A percentile compares a stretch with the other conserved stretches of the same genome.
Conservation (phyloP, 2,888 invertebrate species). For the Hirtodrosophila confusa region DNA sequence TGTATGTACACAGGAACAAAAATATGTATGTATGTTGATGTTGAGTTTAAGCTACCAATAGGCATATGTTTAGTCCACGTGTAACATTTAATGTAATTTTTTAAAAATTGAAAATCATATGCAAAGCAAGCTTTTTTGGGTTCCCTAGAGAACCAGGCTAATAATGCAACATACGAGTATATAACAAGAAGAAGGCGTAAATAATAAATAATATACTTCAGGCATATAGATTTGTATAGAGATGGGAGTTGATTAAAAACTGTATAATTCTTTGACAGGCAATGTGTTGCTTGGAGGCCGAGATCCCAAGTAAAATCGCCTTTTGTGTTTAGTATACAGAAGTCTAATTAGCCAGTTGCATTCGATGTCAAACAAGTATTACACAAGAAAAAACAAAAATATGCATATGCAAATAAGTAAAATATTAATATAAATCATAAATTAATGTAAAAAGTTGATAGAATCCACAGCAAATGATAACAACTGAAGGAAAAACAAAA, state of each 20-base stretch:
- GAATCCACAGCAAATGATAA: constrained; percentile 27
- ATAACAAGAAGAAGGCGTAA: not conserved
- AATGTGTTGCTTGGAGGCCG: constrained; percentile 2
- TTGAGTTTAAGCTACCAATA: constrained; percentile 69
- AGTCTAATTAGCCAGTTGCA: constrained; percentile 60
- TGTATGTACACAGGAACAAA: constrained; percentile 44
- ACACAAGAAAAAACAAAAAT: constrained; percentile 54
- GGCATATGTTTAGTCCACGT: constrained; percentile 69
- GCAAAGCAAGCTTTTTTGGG: constrained; percentile 10
- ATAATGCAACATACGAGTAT: constrained; percentile 5
- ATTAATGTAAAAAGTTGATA: constrained; percentile 67
- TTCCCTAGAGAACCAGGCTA: not conserved
- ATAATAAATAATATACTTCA: constrained; percentile 4
- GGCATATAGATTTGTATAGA: constrained; percentile 20
- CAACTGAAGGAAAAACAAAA: constrained; percentile 5
- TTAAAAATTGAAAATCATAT: constrained; percentile 27
- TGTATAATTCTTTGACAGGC: constrained; percentile 19
- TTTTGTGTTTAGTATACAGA: constrained; percentile 42
- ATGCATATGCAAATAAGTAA: constrained; percentile 53
- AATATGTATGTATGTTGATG: constrained; percentile 60
- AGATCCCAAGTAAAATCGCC: not conserved
- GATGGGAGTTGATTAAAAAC: constrained; percentile 6
- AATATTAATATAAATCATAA: constrained; percentile 42
- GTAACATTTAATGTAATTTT: constrained; percentile 68
- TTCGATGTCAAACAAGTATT: constrained; percentile 70